Base-by-base conservation (phyloP, 2,113 vertebrate genomes). In the Poicephalus meyeri region DNA sequence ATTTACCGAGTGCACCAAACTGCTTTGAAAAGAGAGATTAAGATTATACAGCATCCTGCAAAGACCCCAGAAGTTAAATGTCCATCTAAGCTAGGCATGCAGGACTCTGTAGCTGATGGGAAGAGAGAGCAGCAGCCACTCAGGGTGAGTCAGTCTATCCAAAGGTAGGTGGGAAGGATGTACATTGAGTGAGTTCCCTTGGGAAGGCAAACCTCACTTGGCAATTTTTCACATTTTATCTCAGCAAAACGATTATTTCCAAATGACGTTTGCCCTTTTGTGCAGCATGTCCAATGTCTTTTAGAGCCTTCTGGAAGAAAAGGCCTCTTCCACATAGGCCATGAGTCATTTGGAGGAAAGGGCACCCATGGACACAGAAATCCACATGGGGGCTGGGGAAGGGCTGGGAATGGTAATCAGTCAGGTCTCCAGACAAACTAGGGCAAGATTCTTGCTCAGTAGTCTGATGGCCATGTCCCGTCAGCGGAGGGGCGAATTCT, bases 271-370 rank as follows among this genome's bases (percentile, higher is more conserved):
- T 86, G 6, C 68, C 61, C 23, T 35, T 61, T 69, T 77, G 68
- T 87, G 31, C 61, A 93, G 91, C 11, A 56, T 9, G 24, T 64
- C 33, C 55, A 66, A 61, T 11, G 12, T 73, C 80, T 77, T 80
- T 71, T 65, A 37, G 47, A 91, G 63, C n/a, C 9, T 89, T 94
- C 42, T 87, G 58, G 63, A 89, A 87, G 39, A 96, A 88, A 93
- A 44, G 35, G 41, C 50, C 49, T 88, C 65, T 14, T 7, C 31
- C 64, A 21, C 6, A 0, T 10, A 66, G 14, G 23, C 42, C 8
- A 28, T 93, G 91, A 95, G 70, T 96, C 86, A 96, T 86, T 4
- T 28, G 47, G 92, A 94, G 52, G 47, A 88, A 94, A 94, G 85
- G 80, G 70, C 16, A 3, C 44, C 39, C 2, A 2, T 2, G 26